Base-by-base conservation (phyloP, 2,888 invertebrate genomes). In the Lepidochrysops patricia region DNA sequence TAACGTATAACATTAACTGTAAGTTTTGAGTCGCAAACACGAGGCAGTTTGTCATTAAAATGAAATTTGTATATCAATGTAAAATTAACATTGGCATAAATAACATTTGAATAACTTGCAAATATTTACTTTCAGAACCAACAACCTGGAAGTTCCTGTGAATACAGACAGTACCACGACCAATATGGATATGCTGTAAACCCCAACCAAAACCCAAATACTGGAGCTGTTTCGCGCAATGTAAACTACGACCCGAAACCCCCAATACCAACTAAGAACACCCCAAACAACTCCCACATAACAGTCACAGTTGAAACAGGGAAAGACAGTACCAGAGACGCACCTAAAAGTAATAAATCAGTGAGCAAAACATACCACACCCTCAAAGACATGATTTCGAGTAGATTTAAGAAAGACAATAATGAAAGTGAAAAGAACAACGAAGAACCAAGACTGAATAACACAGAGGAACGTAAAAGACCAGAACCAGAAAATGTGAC, bases 301-400 rank as follows among this genome's bases (percentile, higher is more conserved):
- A 86, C 91, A 57, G 91, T 92, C 4, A 90, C 91, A 12, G 91
- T 91, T 3, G 92, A 93, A 80, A 89, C 90, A 25, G 90, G 86
- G 1, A 92, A 91, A 73, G 91, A 92, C 60, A 89, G 79, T 37
- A 89, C 88, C 13, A 87, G 88, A 72, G 91, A 91, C 68, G 86
- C 90, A 0, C 90, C 86, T 0, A 91, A 91, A 76, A 90, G 85
- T 60, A 84, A 89, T 54, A 93, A 94, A 76, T 92, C 94, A n/a
- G 92, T 94, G 62, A 92, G 93, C 52, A 94, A 94, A 80, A 95
- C 95, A 0, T 95, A 95, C 73, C 94, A 95, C 76, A 94, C 95
- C 3, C 91, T 95, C 64, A 95, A 95, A 87, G 95, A 95, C 72
- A 94, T 95, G 90, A 94, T 95, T 73, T 95, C 95, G 23, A 94